phyloP scores from a whole-genome alignment of 1,140 invertebrate species.

The Sycophila sp. region DNA sequence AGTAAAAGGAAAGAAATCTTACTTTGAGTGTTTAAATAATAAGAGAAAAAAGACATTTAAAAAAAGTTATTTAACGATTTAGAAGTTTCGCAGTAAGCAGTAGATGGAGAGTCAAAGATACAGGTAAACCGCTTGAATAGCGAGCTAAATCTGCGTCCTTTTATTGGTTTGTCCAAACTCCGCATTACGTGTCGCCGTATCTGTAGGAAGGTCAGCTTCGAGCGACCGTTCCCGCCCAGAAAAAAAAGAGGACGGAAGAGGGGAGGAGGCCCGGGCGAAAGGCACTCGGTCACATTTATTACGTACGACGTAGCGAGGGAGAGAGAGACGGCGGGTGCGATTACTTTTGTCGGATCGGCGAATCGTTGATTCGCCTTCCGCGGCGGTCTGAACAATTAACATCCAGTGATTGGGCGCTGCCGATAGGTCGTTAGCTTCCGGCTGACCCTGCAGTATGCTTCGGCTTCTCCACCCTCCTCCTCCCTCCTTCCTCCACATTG shows the following conservation, averaged over 20 bases:
- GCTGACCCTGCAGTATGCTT: constrained; percentile 54
- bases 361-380: constrained; percentile 43
- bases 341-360: constrained; percentile 40
- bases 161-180: constrained; percentile 14
- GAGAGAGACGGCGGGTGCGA: neutral
- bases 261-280: neutral
- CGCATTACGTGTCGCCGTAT: constrained; percentile 18
- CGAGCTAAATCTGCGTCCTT: constrained; percentile 12
- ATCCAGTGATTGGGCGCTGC: constrained; percentile 53
- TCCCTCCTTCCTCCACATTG: neutral
- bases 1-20: no score
- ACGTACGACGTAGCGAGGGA: neutral
- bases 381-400: constrained; percentile 52
- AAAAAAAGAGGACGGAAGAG: neutral
- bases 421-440: constrained; percentile 56
- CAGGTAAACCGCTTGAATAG: constrained; percentile 2
- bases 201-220: constrained; percentile 2
- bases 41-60: no score
- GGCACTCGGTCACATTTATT: no score
- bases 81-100: no score
- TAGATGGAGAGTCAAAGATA: neutral
- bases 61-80: no score
- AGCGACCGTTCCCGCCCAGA: no score
- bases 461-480: constrained; percentile 44
- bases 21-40: no score